Evolutionary conservation across 2,888 invertebrate species (phyloP).

Genomic region (Drosophila austrosaltans): DNA sequence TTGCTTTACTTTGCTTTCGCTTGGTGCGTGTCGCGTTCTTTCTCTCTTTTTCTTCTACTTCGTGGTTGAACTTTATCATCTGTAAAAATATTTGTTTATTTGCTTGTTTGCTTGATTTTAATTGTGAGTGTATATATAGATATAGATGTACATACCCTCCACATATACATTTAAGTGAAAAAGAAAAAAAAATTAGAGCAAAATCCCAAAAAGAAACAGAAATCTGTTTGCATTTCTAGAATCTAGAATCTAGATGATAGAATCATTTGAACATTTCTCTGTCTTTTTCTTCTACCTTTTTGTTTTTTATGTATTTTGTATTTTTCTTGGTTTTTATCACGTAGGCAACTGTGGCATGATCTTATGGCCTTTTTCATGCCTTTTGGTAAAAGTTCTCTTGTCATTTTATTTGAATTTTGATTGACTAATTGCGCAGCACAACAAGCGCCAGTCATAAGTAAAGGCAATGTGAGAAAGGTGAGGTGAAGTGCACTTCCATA

Average conservation of each 20-base stretch:
- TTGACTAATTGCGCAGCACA: constrained; percentile 77
- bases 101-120: constrained; percentile 73
- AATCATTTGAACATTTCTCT: constrained; percentile 16
- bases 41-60: no score
- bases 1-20: constrained; percentile 13
- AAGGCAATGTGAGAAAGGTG: no score
- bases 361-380: constrained; percentile 76
- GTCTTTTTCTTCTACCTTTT: neutral
- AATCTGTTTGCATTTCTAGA: constrained; percentile 62
- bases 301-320: constrained; percentile 28
- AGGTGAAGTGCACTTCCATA: constrained; percentile 2
- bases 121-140: constrained; percentile 59
- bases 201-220: constrained; percentile 62
- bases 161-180: constrained; percentile 21
- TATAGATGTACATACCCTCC: constrained; percentile 13
- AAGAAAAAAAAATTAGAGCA: constrained; percentile 74
- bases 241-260: constrained; percentile 24
- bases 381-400: constrained; percentile 34
- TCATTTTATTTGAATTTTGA: constrained; percentile 74
- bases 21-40: constrained; percentile 11
- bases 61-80: constrained; percentile 72
- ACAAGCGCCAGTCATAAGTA: constrained; percentile 46
- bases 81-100: constrained; percentile 80
- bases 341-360: constrained; percentile 62
- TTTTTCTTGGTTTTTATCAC: constrained; percentile 55